Percentiles rank a stretch among this genome's conserved stretches.
phyloP scores from a whole-genome alignment of 1,140 invertebrate species.

The Akabosia matsudoensis region DNA sequence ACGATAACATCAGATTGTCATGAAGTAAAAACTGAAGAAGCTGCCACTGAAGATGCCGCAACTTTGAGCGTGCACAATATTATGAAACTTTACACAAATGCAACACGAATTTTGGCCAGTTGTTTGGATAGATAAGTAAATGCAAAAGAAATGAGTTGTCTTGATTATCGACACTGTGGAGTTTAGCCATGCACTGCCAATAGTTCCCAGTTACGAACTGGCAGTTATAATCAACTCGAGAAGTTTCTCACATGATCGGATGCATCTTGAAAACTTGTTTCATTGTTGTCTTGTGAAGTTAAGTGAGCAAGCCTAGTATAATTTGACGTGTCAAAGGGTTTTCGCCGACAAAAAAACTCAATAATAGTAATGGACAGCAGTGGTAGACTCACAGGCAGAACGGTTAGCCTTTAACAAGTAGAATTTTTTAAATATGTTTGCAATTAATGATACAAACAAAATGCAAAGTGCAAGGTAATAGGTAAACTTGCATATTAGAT shows the following conservation, averaged over 20 bases:
- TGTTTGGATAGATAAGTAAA: neutral
- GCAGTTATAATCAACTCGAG: too few relatives aligned
- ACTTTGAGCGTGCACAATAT: neutral
- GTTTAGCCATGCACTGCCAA: too few relatives aligned
- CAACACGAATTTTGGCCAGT: neutral
- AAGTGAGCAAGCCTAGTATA: slow-evolving; percentile 6
- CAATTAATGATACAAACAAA: too few relatives aligned
- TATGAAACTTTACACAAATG: neutral
- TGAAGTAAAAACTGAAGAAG: slow-evolving; percentile 3
- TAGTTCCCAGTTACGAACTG: too few relatives aligned
- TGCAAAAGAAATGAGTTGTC: too few relatives aligned
- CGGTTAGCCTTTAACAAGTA: neutral
- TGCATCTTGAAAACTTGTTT: neutral
- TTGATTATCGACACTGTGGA: too few relatives aligned
- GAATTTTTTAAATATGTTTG: neutral
- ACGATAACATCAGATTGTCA: neutral
- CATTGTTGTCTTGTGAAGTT: neutral
- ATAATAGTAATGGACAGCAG: neutral
- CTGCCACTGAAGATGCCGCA: neutral
- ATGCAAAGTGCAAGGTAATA: too few relatives aligned
- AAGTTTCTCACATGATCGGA: too few relatives aligned
- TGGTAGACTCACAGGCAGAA: neutral
- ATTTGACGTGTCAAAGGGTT: slow-evolving; percentile 12
- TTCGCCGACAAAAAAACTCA: neutral
- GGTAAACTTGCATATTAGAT: too few relatives aligned